Percentiles rank a stretch among this genome's conserved stretches.
Evolutionary conservation across 2,113 vertebrate genomes (phyloP).

Genomic region (Ardeotis arabs): DNA sequence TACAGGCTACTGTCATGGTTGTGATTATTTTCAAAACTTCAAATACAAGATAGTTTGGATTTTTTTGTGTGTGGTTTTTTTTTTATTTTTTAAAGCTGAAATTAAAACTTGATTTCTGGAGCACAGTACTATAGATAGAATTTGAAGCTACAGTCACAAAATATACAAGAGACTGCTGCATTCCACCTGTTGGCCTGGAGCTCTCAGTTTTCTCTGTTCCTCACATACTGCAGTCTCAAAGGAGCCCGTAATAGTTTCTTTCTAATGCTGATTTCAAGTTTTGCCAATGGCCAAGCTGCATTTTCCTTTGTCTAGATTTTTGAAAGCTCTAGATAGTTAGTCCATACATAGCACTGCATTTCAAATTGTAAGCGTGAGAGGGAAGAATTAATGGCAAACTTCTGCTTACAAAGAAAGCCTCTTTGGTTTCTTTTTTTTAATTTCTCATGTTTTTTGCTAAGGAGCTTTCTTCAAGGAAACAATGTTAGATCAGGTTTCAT

Average conservation of each 20-base stretch:
- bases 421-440: not conserved
- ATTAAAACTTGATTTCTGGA: not conserved
- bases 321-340: not conserved
- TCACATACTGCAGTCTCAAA: conserved; percentile 2
- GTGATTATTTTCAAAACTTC: not conserved
- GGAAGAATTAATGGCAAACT: not conserved
- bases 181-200: not conserved
- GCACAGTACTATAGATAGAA: not conserved
- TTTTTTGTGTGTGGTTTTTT: too few relatives aligned
- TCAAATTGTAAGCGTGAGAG: not conserved
- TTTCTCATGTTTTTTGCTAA: not conserved
- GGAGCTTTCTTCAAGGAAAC: not conserved
- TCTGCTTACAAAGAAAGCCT: not conserved
- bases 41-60: not conserved
- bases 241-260: conserved; percentile 12
- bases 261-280: not conserved
- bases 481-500: not conserved
- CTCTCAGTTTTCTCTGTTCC: not conserved
- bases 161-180: not conserved
- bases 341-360: not conserved
- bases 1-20: not conserved
- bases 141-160: not conserved
- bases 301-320: not conserved
- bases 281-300: not conserved
- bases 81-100: not conserved